Percentiles rank a stretch among this genome's conserved stretches.
Evolutionary conservation across 2,113 vertebrate species (phyloP).

Genomic region (Corythoichthys haematopterus): DNA sequence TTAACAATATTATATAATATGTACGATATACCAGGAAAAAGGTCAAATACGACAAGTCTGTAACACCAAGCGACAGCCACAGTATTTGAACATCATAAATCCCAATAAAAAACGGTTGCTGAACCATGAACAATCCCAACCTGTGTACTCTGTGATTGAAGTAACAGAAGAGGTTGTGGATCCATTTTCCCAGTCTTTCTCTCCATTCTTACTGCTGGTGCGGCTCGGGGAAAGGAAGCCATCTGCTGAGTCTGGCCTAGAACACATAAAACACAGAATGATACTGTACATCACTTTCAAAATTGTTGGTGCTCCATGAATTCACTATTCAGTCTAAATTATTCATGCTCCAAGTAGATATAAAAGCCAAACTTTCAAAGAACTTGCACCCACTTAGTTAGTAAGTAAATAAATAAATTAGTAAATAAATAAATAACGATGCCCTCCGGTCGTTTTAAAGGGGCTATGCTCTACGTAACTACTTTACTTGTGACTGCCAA

Average conservation of each 20-base stretch:
- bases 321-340: background rate
- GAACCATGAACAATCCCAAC: constrained; percentile 53
- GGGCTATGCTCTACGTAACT: too few species aligned
- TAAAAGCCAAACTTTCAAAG: background rate
- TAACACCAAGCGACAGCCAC: background rate
- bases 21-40: background rate
- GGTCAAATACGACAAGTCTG: background rate
- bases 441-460: too few species aligned
- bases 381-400: background rate
- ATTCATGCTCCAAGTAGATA: background rate
- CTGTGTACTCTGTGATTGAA: constrained; percentile 94
- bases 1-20: background rate
- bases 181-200: constrained; percentile 96
- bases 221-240: constrained; percentile 87
- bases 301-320: background rate
- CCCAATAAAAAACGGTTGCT: background rate
- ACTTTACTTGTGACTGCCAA: too few species aligned
- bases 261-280: constrained; percentile 7
- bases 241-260: constrained; percentile 92
- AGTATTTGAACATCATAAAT: background rate
- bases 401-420: background rate
- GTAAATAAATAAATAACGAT: background rate
- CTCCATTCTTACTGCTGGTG: constrained; percentile 89
- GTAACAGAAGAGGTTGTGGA: constrained; percentile 95
- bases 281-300: constrained; percentile 20